Conservation (phyloP, 2,113 vertebrate genomes). For the Python bivittatus region DNA sequence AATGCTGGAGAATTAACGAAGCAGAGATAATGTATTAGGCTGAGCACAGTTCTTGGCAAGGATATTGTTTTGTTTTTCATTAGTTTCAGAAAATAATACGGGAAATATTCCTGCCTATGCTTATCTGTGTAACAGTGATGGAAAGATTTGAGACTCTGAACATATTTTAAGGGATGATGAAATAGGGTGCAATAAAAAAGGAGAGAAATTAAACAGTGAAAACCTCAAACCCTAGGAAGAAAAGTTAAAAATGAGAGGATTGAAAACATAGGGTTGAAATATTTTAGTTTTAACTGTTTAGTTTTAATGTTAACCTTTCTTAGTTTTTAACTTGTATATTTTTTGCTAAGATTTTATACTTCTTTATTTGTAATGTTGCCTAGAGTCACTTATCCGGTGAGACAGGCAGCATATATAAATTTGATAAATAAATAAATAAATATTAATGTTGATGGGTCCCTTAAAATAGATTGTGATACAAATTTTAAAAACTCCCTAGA, state of each 20-base stretch:
- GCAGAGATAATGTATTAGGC: slow-evolving; percentile 61
- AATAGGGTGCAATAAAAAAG: neutral
- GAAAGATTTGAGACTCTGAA: slow-evolving; percentile 4
- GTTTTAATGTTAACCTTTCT: no score
- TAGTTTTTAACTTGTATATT: no score
- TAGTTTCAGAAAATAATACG: neutral
- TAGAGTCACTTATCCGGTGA: no score
- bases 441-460: neutral
- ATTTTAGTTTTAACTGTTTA: no score
- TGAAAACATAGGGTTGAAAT: neutral
- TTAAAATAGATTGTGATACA: neutral
- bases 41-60: slow-evolving; percentile 53
- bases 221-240: neutral
- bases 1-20: slow-evolving; percentile 63
- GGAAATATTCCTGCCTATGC: neutral
- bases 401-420: no score
- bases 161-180: neutral
- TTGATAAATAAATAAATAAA: no score
- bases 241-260: neutral
- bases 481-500: neutral
- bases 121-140: neutral
- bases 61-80: slow-evolving; percentile 49
- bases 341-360: no score
- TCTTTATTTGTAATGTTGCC: no score
- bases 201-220: neutral